Evolutionary conservation across 2,113 vertebrate genomes (phyloP), one percentile per base, ranked within the genome.

Genomic region (Pseudorectes ferrugineus): DNA sequence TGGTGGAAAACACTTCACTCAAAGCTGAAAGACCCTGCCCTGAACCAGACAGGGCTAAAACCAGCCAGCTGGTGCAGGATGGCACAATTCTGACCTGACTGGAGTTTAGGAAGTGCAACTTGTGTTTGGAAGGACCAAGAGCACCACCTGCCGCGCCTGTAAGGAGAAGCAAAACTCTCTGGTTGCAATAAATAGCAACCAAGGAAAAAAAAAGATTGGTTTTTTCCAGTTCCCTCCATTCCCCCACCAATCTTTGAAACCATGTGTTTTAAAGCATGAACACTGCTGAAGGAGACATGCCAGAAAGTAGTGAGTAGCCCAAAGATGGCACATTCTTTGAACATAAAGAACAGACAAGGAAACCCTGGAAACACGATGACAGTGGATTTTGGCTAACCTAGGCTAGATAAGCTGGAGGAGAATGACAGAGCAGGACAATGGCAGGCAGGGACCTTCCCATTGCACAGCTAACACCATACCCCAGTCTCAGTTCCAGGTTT

Each of bases 61-160:
- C 1, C 25, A 78, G 46, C 26, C 54, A 77, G 19, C n/a, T 76
- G 38, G 33, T 62, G 81, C 36, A 84, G 51, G 25, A 22, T n/a
- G 89, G 84, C 58, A 54, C 38, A 54, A 12, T 43, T 52, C 67
- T 66, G 79, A 65, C 68, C 29, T 54, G 70, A 21, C 36, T 38
- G 75, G 21, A 42, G 35, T 6, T 70, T 63, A 42, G 6, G 6
- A 45, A 70, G 5, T 14, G 35, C n/a, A 21, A 2, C 49, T 58
- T 51, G 48, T 5, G 11, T 54, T 90, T 68, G 54, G n/a, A 75
- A 96, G 78, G 88, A 77, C 58, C 77, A 82, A 88, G 88, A 90
- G 94, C 93, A 86, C 95, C 97, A 92, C 71, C 96, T 97, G 94
- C 70, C 0, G 86, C 1, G 8, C 45, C 62, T 33, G 40, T 14